Base-by-base conservation (phyloP, 2,113 vertebrate species). In the Puntigrus tetrazona region DNA sequence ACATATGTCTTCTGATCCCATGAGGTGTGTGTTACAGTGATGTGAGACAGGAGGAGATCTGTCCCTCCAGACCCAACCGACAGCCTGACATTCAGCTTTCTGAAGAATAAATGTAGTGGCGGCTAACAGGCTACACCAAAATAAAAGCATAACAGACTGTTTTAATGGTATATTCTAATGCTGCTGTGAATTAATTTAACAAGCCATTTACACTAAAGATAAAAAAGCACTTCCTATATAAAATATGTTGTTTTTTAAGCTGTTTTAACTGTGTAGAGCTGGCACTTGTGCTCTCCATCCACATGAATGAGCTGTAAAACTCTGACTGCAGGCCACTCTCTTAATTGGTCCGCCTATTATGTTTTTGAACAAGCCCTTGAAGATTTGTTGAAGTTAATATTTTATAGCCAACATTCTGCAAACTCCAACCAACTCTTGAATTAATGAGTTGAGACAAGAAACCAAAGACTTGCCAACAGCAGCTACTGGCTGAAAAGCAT, bases 371-470 rank as follows among this genome's bases (percentile, higher is more conserved):
- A 90, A 90, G 91, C 91, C 94, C 95, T 96, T 92, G 85, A 92
- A 95, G 92, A 94, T 93, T 95, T 94, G 93, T 95, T 90, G 91
- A 93, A 92, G 92, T 95, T 92, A 92, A 94, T 94, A 92, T 95
- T 95, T 93, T 91, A 94, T 94, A 89, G 87, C 90, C 85, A 84
- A 89, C 90, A 84, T 92, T 92, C 91, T 59, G 93, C 92, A 84
- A 90, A 91, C 75, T 85, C 90, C 14, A 90, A 93, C 93, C 94
- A 95, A 92, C 91, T 94, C 93, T 92, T 67, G 91, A 94, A 91
- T 94, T 91, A 95, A 95, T 93, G 93, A 94, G 91, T 92, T 91
- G 90, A 91, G 93, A 93, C 90, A 91, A 92, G 92, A 92, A 89
- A 91, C 65, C 89, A 92, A 85, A 76, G 84, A 88, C 91, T 91